Conservation (phyloP, 2,888 invertebrate species). For the Stenodema calcarata region DNA sequence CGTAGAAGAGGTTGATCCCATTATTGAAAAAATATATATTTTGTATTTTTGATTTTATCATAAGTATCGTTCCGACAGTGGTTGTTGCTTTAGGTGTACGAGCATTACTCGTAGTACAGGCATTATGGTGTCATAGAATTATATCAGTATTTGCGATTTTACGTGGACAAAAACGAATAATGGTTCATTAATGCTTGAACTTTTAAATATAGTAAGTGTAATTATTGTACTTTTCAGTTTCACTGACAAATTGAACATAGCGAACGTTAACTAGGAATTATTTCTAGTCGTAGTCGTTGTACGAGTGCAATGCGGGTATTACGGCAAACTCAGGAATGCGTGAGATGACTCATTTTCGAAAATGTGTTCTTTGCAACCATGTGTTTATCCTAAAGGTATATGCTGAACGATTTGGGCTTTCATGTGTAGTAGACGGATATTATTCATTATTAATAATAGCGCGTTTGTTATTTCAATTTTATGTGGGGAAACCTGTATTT, state of each 20-base stretch:
- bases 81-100: constrained; percentile 17
- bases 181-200: background rate
- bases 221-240: background rate
- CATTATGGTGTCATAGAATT: background rate
- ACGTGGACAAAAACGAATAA: background rate
- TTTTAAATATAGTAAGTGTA: background rate
- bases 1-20: constrained; percentile 46
- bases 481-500: no score
- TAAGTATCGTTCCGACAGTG: constrained; percentile 11
- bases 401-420: no score
- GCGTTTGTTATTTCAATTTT: no score
- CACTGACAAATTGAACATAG: background rate
- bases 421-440: no score
- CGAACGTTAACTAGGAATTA: background rate
- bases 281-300: background rate
- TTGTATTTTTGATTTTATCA: constrained; percentile 45
- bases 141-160: background rate
- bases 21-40: constrained; percentile 49
- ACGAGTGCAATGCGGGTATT: background rate
- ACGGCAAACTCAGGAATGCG: background rate
- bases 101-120: no score
- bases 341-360: background rate
- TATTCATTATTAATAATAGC: no score
- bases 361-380: no score
- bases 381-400: no score